Conservation (phyloP, 2,888 invertebrate genomes). For the Lasioglossum zephyrum region DNA sequence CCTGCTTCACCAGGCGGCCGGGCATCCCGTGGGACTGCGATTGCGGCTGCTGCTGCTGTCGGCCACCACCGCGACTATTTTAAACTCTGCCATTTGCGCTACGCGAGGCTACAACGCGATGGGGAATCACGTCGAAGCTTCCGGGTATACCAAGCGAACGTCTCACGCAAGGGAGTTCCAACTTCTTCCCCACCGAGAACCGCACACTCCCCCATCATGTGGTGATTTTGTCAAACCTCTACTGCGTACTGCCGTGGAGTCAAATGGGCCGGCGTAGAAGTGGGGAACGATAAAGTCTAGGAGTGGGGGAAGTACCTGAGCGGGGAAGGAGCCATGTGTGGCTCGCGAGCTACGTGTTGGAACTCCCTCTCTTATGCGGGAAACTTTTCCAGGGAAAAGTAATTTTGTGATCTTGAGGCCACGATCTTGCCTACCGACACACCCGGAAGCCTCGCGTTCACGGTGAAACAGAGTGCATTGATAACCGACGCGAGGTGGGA, state of each 20-base stretch:
- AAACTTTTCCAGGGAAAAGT: not conserved
- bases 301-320: no score
- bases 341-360: no score
- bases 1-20: slow-evolving; percentile 85
- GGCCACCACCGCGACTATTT: slow-evolving; percentile 52
- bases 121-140: slow-evolving; percentile 65
- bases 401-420: not conserved
- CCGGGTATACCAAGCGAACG: slow-evolving; percentile 22
- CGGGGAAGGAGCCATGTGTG: no score
- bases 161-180: not conserved
- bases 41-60: slow-evolving; percentile 75
- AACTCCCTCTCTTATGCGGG: not conserved
- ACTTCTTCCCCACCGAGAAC: no score
- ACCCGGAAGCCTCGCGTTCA: not conserved
- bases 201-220: no score
- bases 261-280: no score
- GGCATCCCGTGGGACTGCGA: slow-evolving; percentile 72
- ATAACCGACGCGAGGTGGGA: slow-evolving; percentile 7
- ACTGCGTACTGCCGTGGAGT: no score
- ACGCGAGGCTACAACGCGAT: slow-evolving; percentile 25
- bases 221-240: no score
- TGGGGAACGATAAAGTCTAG: no score
- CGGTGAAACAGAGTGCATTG: not conserved
- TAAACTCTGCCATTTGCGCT: slow-evolving; percentile 57
- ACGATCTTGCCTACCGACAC: not conserved